phyloP scores from a whole-genome alignment of 2,888 invertebrate species.

The Polylopha cassiicola region DNA sequence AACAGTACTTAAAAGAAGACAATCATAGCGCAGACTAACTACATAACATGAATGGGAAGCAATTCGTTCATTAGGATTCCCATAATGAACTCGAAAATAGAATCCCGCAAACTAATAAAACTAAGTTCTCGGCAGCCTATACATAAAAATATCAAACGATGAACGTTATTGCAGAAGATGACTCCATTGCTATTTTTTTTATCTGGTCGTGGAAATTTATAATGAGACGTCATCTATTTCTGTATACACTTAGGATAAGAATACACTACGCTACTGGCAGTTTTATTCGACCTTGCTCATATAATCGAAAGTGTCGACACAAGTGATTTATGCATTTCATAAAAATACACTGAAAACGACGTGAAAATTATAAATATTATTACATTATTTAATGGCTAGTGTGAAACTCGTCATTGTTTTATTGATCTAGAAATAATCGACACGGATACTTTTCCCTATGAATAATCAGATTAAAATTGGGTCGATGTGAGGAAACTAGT shows the following conservation, averaged over 20 bases:
- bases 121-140: constrained; percentile 33
- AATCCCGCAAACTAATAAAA: constrained; percentile 37
- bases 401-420: constrained; percentile 50
- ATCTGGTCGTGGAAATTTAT: constrained; percentile 65
- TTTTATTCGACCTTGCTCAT: constrained; percentile 58
- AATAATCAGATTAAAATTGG: constrained; percentile 15
- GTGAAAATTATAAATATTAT: constrained; percentile 60
- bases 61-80: not conserved
- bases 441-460: constrained; percentile 25
- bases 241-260: constrained; percentile 61
- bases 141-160: constrained; percentile 30
- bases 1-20: too few relatives aligned
- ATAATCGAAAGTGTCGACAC: constrained; percentile 75
- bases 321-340: constrained; percentile 64
- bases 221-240: constrained; percentile 68
- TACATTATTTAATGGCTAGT: constrained; percentile 52
- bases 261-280: constrained; percentile 50
- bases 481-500: constrained; percentile 5
- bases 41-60: too few relatives aligned
- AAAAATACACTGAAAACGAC: constrained; percentile 53
- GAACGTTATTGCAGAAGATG: constrained; percentile 54
- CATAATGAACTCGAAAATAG: constrained; percentile 5
- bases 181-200: constrained; percentile 67
- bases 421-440: constrained; percentile 49
- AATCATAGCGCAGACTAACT: too few relatives aligned